Conservation (phyloP, 2,888 invertebrate genomes). For the Bombyx huttoni region DNA sequence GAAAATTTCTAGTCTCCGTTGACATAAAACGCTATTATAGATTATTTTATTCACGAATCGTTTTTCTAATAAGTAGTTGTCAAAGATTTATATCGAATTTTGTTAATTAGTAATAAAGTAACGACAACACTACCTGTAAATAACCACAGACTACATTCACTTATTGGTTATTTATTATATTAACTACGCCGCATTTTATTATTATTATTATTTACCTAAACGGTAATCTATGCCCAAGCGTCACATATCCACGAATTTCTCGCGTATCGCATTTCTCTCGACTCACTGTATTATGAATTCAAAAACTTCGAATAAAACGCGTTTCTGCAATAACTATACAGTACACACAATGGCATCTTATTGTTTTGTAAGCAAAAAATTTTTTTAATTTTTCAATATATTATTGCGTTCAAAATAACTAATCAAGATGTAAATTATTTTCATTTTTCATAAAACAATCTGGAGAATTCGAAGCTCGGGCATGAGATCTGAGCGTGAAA, state of each 20-base stretch:
- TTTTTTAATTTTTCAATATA: too few relatives aligned
- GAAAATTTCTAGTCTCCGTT: conserved; percentile 20
- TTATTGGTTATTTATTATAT: conserved; percentile 42
- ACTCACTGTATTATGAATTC: too few relatives aligned
- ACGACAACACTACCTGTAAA: conserved; percentile 58
- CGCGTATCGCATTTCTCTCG: too few relatives aligned
- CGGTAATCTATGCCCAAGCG: conserved; percentile 43
- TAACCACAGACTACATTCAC: conserved; percentile 67
- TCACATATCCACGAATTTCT: conserved; percentile 3
- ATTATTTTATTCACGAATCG: conserved; percentile 22
- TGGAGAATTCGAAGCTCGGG: conserved; percentile 23
- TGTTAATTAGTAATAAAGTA: conserved; percentile 41
- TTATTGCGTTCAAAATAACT: too few relatives aligned
- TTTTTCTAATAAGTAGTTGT: conserved; percentile 38
- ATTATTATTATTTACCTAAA: conserved; percentile 56
- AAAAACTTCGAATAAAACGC: too few relatives aligned
- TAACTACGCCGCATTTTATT: neutral
- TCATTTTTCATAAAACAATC: conserved; percentile 15
- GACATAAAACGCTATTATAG: conserved; percentile 18
- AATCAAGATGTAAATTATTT: too few relatives aligned
- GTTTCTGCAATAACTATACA: too few relatives aligned
- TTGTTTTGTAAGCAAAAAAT: too few relatives aligned
- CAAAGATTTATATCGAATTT: conserved; percentile 35
- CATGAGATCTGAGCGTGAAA: conserved; percentile 3
- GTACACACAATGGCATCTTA: too few relatives aligned